These are phyloP conservation scores for Clarias pachynema DNA, from an alignment of 2,797 vertebrate species.

Conservation along the genomic window DNA sequence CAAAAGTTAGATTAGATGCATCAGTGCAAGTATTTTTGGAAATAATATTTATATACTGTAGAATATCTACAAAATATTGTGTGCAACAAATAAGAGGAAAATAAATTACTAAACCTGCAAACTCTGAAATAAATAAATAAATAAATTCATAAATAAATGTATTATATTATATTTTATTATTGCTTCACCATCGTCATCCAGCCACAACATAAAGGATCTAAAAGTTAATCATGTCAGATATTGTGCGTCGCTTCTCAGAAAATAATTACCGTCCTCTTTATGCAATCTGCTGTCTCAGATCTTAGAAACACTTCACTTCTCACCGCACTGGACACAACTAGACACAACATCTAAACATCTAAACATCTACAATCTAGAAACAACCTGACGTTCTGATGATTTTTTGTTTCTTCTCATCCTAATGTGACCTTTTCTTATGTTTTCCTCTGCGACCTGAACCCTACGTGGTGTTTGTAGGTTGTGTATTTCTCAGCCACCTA, in stretches of 20 bases:
- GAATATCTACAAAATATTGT: no score
- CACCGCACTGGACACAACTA: not conserved
- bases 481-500: slow-evolving; percentile 99
- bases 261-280: not conserved
- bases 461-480: slow-evolving; percentile 77
- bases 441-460: not conserved
- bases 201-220: not conserved
- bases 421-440: no score
- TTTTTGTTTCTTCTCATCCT: not conserved
- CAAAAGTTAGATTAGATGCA: no score
- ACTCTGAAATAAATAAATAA: no score
- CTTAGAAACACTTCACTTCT: not conserved
- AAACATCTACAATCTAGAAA: not conserved
- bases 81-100: no score
- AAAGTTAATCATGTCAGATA: not conserved
- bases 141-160: no score
- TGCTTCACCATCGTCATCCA: not conserved
- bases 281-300: no score
- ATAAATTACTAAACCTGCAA: no score
- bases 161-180: no score
- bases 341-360: not conserved
- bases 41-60: no score
- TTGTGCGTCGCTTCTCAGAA: not conserved
- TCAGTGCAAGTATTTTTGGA: no score
- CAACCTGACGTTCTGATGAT: not conserved